phyloP scores from a whole-genome alignment of 2,113 vertebrate genomes.

The Elanoides forficatus region DNA sequence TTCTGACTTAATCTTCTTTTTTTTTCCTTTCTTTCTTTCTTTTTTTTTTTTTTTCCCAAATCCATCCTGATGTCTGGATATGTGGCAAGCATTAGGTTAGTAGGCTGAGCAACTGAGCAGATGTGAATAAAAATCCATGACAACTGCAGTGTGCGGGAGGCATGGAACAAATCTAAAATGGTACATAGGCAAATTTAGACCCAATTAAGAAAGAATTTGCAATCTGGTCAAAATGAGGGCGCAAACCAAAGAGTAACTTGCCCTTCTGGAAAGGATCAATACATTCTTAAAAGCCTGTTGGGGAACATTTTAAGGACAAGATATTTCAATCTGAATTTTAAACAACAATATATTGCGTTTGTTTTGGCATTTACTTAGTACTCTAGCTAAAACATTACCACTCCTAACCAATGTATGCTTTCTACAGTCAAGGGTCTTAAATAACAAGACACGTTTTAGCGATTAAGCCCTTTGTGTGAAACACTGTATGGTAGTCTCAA shows the following conservation, averaged over 20 bases:
- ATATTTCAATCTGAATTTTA: background rate
- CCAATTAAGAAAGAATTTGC: conserved; percentile 54
- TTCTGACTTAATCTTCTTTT: background rate
- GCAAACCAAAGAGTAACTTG: conserved; percentile 7
- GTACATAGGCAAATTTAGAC: conserved; percentile 14
- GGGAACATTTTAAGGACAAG: background rate
- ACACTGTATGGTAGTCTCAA: background rate
- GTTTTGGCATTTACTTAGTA: background rate
- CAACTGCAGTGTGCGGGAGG: conserved; percentile 33
- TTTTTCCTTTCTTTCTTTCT: background rate
- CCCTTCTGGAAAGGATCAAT: background rate
- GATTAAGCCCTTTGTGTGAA: background rate
- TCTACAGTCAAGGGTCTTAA: background rate
- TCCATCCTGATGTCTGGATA: background rate
- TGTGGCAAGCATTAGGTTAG: conserved; percentile 17
- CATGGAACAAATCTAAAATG: conserved; percentile 18
- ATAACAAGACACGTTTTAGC: background rate
- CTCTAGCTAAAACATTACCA: background rate
- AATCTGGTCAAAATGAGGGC: conserved; percentile 51
- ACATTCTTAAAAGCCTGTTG: background rate
- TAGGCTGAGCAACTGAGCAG: conserved; percentile 42
- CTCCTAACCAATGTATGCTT: background rate
- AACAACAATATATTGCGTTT: background rate
- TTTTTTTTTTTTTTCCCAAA: background rate
- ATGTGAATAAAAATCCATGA: conserved; percentile 48